phyloP scores from a whole-genome alignment of 2,113 vertebrate genomes.

The Procavia capensis region DNA sequence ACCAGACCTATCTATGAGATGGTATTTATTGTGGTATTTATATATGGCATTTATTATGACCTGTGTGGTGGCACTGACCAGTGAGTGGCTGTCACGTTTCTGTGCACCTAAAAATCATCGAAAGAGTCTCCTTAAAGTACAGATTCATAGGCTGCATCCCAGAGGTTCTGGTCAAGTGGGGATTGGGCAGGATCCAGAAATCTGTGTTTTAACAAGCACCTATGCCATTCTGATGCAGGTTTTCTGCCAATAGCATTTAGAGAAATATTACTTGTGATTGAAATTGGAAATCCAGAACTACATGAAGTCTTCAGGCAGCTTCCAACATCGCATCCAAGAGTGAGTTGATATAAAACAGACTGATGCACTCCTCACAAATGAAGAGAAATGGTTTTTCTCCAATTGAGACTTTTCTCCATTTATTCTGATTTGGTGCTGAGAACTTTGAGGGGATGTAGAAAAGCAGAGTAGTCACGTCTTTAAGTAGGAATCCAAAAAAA shows the following conservation, averaged over 20 bases:
- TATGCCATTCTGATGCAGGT: neutral
- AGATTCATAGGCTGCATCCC: neutral
- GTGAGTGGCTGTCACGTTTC: neutral
- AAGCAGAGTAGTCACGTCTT: neutral
- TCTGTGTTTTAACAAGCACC: neutral
- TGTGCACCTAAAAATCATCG: neutral
- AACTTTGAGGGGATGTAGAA: neutral
- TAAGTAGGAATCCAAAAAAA: neutral
- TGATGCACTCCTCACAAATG: neutral
- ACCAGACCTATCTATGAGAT: neutral
- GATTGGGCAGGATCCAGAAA: neutral
- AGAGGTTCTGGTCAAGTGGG: neutral
- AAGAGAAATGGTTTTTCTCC: neutral
- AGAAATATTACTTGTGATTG: neutral
- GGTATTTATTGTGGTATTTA: too few relatives aligned
- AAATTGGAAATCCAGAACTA: neutral
- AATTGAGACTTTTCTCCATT: neutral
- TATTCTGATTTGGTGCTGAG: neutral
- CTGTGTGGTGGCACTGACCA: neutral
- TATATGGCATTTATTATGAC: neutral
- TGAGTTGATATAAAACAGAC: neutral
- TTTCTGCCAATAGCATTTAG: neutral
- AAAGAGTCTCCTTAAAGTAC: neutral
- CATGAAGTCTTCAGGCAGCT: neutral
- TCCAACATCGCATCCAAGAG: neutral